These are phyloP conservation scores for Ctena decussata DNA, from an alignment of 2,888 invertebrate species.

Conservation along the genomic window DNA sequence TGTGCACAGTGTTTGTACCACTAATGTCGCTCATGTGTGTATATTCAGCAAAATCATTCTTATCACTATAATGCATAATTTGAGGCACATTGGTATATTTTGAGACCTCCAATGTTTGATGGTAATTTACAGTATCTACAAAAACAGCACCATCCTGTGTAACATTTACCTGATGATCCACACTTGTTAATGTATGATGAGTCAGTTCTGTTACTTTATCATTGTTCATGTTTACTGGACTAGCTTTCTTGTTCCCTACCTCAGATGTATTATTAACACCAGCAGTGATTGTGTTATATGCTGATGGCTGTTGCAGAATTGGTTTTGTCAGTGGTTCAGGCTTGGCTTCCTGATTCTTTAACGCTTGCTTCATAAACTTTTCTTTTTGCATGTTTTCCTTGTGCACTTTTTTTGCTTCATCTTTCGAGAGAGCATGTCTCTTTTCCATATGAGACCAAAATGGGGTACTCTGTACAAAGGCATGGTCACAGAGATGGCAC, in stretches of 20 bases:
- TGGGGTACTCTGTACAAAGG: conserved; percentile 63
- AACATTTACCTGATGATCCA: background rate
- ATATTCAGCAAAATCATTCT: background rate
- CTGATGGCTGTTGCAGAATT: background rate
- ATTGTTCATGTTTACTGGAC: background rate
- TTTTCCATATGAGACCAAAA: conserved; percentile 65
- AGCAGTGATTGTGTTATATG: background rate
- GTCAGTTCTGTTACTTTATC: background rate
- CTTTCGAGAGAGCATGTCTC: conserved; percentile 25
- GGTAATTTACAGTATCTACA: background rate
- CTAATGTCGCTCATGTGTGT: background rate
- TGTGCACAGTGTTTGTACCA: background rate
- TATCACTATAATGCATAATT: background rate
- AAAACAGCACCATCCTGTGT: background rate
- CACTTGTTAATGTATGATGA: background rate
- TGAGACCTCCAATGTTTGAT: background rate
- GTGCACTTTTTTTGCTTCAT: background rate
- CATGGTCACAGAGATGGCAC: conserved; percentile 61
- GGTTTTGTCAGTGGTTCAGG: background rate
- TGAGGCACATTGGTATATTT: background rate
- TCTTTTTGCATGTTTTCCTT: background rate
- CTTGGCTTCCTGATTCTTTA: background rate
- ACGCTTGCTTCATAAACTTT: background rate
- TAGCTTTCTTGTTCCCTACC: background rate
- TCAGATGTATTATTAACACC: background rate